Evolutionary conservation across 1,140 invertebrate genomes (phyloP).

Genomic region (Drosophila novamexicana): DNA sequence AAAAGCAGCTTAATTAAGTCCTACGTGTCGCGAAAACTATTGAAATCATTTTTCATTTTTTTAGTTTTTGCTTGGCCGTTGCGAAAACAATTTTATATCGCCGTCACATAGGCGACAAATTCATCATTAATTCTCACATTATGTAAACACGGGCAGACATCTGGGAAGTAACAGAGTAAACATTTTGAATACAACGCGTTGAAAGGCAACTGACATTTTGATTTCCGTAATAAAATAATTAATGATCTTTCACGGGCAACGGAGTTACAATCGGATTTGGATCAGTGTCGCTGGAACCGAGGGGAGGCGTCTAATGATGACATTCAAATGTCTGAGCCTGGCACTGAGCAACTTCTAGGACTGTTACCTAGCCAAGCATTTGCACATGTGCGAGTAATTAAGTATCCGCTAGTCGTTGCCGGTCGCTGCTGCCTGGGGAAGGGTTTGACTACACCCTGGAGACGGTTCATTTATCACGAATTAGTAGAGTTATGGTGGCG

Average conservation of each 20-base stretch:
- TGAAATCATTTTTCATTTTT: conserved; percentile 68
- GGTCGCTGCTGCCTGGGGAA: conserved; percentile 17
- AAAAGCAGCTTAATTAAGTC: background rate
- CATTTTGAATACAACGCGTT: conserved; percentile 57
- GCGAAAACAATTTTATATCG: conserved; percentile 44
- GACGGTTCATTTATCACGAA: conserved; percentile 62
- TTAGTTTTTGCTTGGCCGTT: conserved; percentile 41
- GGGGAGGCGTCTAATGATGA: conserved; percentile 65
- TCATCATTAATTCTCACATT: conserved; percentile 80
- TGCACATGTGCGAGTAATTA: conserved; percentile 64
- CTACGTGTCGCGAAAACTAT: conserved; percentile 27
- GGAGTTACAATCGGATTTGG: conserved; percentile 57
- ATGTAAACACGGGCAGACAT: conserved; percentile 63
- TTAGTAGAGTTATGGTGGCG: conserved; percentile 46
- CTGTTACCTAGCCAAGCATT: conserved; percentile 32
- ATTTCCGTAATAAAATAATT: conserved; percentile 83
- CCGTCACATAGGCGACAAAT: conserved; percentile 59
- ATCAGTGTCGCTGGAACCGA: conserved; percentile 55
- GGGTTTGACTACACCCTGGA: conserved; percentile 60
- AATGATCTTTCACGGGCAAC: conserved; percentile 54
- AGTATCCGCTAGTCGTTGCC: conserved; percentile 28
- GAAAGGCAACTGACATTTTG: conserved; percentile 78
- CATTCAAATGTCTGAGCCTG: conserved; percentile 62
- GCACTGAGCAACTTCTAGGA: conserved; percentile 7
- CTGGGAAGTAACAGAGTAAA: conserved; percentile 40